phyloP scores from a whole-genome alignment of 2,797 vertebrate species.

The Pitangus sulphuratus region DNA sequence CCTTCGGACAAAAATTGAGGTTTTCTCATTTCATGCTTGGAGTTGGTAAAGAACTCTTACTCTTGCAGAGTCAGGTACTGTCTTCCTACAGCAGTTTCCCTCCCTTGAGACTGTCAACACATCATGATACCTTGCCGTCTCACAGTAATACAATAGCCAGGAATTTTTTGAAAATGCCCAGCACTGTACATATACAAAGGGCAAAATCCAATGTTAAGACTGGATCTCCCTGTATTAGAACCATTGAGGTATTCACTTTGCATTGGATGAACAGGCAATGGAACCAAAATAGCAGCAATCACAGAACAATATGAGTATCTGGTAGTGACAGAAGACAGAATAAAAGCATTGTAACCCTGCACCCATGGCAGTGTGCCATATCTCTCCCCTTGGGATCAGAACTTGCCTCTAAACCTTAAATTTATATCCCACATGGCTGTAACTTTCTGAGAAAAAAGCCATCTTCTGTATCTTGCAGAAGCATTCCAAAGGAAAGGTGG shows the following conservation, averaged over 20 bases:
- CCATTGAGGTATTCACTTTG: neutral
- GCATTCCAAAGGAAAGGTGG: neutral
- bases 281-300: neutral
- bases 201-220: neutral
- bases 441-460: neutral
- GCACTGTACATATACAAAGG: neutral
- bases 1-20: neutral
- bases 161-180: neutral
- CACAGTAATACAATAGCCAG: neutral
- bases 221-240: neutral
- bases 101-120: neutral
- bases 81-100: neutral
- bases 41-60: neutral
- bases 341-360: neutral
- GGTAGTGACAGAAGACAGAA: constrained; percentile 10
- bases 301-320: neutral
- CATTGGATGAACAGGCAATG: neutral
- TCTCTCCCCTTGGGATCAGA: neutral
- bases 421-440: neutral
- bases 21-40: neutral
- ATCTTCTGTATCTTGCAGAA: neutral
- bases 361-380: neutral
- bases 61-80: neutral
- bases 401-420: neutral
- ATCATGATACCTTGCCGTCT: neutral